Percentiles rank a stretch among this genome's conserved stretches.
Evolutionary conservation across 2,797 vertebrate species (phyloP).

Genomic region (Morus bassanus): DNA sequence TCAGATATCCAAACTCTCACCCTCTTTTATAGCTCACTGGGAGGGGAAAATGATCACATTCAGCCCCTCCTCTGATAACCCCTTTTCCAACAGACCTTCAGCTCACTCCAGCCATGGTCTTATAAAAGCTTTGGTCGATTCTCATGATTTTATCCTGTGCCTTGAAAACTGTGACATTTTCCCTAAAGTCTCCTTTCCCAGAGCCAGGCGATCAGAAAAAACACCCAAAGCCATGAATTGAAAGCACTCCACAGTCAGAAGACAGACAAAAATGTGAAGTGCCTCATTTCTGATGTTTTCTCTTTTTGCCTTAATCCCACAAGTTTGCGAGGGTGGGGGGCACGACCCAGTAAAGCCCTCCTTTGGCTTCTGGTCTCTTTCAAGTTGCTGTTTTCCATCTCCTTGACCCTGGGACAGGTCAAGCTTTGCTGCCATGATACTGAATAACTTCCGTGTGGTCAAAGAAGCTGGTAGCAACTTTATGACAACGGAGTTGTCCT

Average conservation of each 20-base stretch:
- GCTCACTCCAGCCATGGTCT: not conserved
- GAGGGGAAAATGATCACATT: not conserved
- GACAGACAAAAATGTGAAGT: not conserved
- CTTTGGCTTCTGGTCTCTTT: not conserved
- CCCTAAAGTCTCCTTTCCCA: not conserved
- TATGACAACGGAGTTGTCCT: not conserved
- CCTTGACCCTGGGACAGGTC: not conserved
- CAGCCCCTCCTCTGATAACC: slow-evolving; percentile 26
- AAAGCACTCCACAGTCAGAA: not conserved
- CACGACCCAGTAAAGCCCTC: not conserved
- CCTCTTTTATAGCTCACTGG: not conserved
- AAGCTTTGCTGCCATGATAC: not conserved
- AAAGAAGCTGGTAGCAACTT: not conserved
- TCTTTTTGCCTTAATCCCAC: not conserved
- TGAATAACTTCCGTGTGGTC: not conserved
- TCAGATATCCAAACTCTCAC: slow-evolving; percentile 39
- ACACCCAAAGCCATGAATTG: not conserved
- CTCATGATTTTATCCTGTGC: not conserved
- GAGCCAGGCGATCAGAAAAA: not conserved
- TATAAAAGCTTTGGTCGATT: not conserved
- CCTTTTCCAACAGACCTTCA: slow-evolving; percentile 21
- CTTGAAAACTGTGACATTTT: not conserved
- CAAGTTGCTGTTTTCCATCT: not conserved
- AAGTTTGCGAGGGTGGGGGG: not conserved
- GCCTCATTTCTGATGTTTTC: not conserved